A percentile compares a stretch with the other conserved stretches of the same genome.
Evolutionary conservation across 2,113 vertebrate genomes (phyloP).

Genomic region (Sterrhoptilus dennistouni): DNA sequence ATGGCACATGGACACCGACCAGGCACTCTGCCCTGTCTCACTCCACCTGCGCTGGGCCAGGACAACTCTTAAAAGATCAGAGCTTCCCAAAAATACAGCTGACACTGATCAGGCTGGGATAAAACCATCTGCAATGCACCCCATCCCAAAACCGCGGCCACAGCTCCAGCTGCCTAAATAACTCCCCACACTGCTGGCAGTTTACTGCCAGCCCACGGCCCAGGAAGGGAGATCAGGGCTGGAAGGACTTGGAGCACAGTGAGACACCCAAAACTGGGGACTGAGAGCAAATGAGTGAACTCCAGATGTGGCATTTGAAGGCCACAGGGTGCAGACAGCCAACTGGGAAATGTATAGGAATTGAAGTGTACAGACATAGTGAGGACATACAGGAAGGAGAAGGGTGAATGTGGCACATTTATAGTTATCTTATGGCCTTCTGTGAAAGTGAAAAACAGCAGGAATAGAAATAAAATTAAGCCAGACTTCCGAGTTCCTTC

Average conservation of each 20-base stretch:
- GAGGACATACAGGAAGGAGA: neutral
- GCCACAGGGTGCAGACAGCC: neutral
- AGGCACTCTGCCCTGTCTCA: neutral
- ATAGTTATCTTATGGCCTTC: neutral
- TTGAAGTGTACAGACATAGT: neutral
- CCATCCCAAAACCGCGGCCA: neutral
- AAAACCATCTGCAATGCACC: neutral
- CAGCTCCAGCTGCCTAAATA: constrained; percentile 16
- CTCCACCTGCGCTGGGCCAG: accelerated
- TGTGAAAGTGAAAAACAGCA: neutral
- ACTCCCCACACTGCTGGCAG: neutral
- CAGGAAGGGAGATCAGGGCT: neutral
- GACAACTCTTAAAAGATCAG: neutral
- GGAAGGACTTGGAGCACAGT: neutral
- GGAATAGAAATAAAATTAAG: neutral
- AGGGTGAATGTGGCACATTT: neutral
- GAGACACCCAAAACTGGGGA: neutral
- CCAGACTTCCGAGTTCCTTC: neutral
- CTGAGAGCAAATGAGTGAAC: neutral
- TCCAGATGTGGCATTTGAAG: neutral
- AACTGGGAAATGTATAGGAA: neutral
- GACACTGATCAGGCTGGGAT: neutral
- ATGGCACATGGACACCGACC: accelerated
- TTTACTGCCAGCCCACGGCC: neutral
- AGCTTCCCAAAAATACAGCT: neutral